phyloP scores from a whole-genome alignment of 2,888 invertebrate genomes.

The Scaptomyza polygonia region DNA sequence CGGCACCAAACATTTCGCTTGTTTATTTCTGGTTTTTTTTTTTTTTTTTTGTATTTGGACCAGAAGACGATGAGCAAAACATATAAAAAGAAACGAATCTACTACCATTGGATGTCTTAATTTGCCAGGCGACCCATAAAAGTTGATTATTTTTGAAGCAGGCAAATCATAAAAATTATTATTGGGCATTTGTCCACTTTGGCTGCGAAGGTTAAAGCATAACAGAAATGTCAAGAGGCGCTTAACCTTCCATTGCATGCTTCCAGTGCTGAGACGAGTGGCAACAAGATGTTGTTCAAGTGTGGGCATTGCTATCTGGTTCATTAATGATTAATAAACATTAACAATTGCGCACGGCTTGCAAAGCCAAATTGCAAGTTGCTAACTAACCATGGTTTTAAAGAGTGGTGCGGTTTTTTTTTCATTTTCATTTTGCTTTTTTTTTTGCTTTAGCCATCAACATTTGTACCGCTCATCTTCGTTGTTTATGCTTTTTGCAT shows the following conservation, averaged over 20 bases:
- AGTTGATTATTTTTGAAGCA: slow-evolving; percentile 42
- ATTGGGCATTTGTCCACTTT: slow-evolving; percentile 64
- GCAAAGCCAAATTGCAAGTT: slow-evolving; percentile 63
- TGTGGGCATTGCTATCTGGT: slow-evolving; percentile 66
- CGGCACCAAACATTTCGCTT: slow-evolving; percentile 53
- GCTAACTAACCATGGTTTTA: slow-evolving; percentile 45
- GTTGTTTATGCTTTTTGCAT: slow-evolving; percentile 15
- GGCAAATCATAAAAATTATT: slow-evolving; percentile 59
- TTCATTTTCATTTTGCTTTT: background rate
- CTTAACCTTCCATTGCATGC: slow-evolving; percentile 67
- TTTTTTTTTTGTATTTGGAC: slow-evolving; percentile 37
- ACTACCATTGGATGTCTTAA: slow-evolving; percentile 31
- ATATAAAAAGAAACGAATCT: slow-evolving; percentile 19
- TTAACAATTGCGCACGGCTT: slow-evolving; percentile 60
- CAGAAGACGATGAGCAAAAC: slow-evolving; percentile 18
- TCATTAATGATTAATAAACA: slow-evolving; percentile 68
- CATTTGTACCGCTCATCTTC: slow-evolving; percentile 22
- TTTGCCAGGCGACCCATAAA: slow-evolving; percentile 60
- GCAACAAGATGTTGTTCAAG: slow-evolving; percentile 59
- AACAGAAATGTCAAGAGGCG: slow-evolving; percentile 74
- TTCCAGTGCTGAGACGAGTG: slow-evolving; percentile 54
- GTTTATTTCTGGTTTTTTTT: slow-evolving; percentile 69
- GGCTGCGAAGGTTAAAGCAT: slow-evolving; percentile 66
- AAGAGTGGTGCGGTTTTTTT: slow-evolving; percentile 10
- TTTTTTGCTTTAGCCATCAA: slow-evolving; percentile 62